phyloP scores from a whole-genome alignment of 2,797 vertebrate species.

The Sus cebifrons region DNA sequence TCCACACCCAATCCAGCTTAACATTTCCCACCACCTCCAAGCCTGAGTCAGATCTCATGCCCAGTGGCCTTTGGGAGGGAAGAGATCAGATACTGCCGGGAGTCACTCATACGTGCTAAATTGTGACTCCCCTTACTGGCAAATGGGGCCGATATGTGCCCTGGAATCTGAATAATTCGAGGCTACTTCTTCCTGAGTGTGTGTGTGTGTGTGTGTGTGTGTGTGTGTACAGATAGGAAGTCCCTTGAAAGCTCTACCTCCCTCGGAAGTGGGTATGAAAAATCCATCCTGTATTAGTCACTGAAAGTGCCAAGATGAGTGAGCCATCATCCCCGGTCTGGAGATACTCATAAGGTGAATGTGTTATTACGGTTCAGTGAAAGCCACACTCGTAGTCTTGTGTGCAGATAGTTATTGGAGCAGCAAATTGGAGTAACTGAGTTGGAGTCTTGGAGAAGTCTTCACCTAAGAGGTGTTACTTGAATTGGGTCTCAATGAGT shows the following conservation, averaged over 20 bases:
- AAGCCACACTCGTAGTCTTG: background rate
- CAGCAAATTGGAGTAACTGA: constrained; percentile 6
- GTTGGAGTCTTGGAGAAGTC: background rate
- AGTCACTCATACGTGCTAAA: background rate
- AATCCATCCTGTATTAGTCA: background rate
- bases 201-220: background rate
- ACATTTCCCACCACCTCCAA: no score
- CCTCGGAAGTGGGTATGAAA: background rate
- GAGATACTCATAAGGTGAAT: background rate
- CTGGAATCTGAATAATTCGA: background rate
- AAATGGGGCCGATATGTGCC: background rate
- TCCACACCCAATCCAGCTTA: background rate
- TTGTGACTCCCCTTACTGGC: background rate
- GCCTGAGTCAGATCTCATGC: background rate
- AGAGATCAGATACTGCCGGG: background rate
- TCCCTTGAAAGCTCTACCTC: background rate
- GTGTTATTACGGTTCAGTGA: background rate
- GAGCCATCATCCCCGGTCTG: background rate
- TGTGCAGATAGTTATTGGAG: background rate
- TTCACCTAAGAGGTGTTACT: background rate
- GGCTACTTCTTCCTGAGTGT: background rate
- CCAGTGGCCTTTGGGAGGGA: background rate
- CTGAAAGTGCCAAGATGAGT: background rate
- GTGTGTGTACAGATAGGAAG: background rate
- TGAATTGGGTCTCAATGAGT: background rate